phyloP scores from a whole-genome alignment of 2,113 vertebrate species.

The Marcusenius ussheri region DNA sequence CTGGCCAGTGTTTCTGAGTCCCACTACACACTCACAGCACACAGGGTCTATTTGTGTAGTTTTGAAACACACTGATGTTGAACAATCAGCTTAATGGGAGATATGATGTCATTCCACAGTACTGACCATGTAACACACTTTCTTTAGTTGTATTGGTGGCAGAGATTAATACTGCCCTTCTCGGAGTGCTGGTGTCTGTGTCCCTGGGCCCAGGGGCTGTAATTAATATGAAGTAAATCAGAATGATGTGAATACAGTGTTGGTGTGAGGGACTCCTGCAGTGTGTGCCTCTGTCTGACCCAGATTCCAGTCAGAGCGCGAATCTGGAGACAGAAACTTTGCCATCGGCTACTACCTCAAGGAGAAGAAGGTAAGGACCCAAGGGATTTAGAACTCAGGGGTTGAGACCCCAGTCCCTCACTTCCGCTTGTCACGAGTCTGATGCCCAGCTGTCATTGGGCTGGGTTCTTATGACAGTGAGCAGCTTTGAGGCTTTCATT shows the following conservation, averaged over 20 bases:
- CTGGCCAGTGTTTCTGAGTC: not conserved
- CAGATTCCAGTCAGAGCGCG: conserved; percentile 96
- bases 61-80: not conserved
- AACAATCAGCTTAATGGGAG: not conserved
- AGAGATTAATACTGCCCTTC: not conserved
- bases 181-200: not conserved
- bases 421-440: not conserved
- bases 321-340: conserved; percentile 95
- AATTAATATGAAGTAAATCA: not conserved
- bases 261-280: not conserved
- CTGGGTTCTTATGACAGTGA: not conserved
- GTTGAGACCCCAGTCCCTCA: not conserved
- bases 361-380: conserved; percentile 84
- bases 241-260: not conserved
- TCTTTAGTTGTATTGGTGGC: not conserved
- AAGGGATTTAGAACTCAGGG: not conserved
- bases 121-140: not conserved
- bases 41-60: not conserved
- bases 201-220: not conserved
- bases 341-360: conserved; percentile 98
- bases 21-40: not conserved
- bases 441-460: not conserved
- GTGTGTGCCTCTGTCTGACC: conserved; percentile 33
- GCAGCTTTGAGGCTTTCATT: not conserved
- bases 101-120: not conserved